Conservation (phyloP, 2,113 vertebrate species). For the Lepisosteus oculatus region DNA sequence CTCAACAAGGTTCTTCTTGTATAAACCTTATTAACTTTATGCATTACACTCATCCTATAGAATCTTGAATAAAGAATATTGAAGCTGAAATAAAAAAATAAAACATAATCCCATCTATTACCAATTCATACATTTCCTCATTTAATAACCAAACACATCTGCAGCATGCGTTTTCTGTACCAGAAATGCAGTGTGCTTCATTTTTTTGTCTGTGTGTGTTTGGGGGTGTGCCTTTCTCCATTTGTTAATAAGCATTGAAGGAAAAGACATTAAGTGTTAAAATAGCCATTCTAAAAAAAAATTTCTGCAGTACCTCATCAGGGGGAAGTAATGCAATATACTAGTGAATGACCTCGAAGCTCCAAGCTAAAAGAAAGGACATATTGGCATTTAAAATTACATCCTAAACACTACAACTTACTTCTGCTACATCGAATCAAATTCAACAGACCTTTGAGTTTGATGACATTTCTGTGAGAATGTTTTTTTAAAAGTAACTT, state of each 20-base stretch:
- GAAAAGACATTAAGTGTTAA: conserved; percentile 4
- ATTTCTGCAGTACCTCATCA: conserved; percentile 7
- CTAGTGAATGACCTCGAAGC: conserved; percentile 17
- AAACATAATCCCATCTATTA: no score
- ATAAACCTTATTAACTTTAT: no score
- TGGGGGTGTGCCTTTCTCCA: neutral
- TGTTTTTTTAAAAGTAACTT: neutral
- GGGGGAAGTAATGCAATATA: conserved; percentile 18
- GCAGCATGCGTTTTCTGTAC: no score
- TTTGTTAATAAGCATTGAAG: no score
- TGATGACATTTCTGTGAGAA: neutral
- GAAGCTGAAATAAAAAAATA: no score
- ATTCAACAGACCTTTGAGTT: conserved; percentile 6
- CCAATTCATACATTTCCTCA: no score
- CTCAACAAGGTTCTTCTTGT: no score
- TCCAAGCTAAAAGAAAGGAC: conserved; percentile 8
- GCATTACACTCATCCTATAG: no score
- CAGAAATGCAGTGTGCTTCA: neutral
- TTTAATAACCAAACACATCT: no score
- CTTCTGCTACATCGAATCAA: conserved; percentile 2
- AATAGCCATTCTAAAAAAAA: conserved; percentile 12
- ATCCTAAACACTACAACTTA: neutral
- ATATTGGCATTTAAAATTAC: conserved; percentile 22
- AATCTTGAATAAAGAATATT: no score
- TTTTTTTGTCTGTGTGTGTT: neutral